phyloP scores from a whole-genome alignment of 2,888 invertebrate species.

The Heteromyza rotundicornis region DNA sequence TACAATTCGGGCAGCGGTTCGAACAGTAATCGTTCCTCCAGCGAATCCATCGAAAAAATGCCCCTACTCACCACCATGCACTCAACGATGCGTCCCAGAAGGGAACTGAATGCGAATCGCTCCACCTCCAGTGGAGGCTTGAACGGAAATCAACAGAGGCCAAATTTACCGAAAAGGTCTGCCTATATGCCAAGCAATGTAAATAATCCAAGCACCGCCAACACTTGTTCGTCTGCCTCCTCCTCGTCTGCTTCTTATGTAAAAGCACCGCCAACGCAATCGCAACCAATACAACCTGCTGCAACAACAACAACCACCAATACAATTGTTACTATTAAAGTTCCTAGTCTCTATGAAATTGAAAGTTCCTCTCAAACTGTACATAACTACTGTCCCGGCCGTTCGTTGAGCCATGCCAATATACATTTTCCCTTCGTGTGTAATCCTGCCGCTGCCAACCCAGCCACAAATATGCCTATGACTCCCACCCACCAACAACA shows the following conservation, averaged over 20 bases:
- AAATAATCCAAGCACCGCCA: slow-evolving; percentile 17
- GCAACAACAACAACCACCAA: slow-evolving; percentile 21
- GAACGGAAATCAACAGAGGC: slow-evolving; percentile 19
- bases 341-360: slow-evolving; percentile 49
- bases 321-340: slow-evolving; percentile 44
- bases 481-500: not conserved
- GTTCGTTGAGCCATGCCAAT: slow-evolving; percentile 35
- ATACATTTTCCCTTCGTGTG: slow-evolving; percentile 32
- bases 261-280: slow-evolving; percentile 12
- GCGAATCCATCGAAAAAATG: slow-evolving; percentile 53
- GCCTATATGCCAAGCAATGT: slow-evolving; percentile 25
- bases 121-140: slow-evolving; percentile 43
- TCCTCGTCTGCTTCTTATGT: slow-evolving; percentile 17
- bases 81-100: slow-evolving; percentile 34
- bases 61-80: slow-evolving; percentile 38
- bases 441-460: not conserved
- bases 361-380: slow-evolving; percentile 54
- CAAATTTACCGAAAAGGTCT: slow-evolving; percentile 42
- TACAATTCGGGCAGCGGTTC: slow-evolving; percentile 49
- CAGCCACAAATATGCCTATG: too few relatives aligned
- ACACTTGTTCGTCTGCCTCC: slow-evolving; percentile 23
- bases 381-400: slow-evolving; percentile 44
- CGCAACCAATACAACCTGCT: slow-evolving; percentile 26
- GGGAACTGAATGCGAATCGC: slow-evolving; percentile 53
- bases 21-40: slow-evolving; percentile 51